Base-by-base conservation (phyloP, 1,140 invertebrate species). In the Reticulitermes speratus region DNA sequence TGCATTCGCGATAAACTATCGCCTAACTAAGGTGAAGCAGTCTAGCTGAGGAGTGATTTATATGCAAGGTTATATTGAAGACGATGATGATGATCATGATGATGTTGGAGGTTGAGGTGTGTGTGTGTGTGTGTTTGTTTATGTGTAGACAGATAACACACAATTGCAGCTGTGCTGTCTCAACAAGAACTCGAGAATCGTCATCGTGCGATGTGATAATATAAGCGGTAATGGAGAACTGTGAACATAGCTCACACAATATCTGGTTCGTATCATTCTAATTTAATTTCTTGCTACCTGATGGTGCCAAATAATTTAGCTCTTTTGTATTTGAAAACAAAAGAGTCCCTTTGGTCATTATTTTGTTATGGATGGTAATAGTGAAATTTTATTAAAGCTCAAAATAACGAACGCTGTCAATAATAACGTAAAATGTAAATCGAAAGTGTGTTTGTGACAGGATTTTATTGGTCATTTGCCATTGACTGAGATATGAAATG, bases 1-100 rank as follows among this genome's bases (percentile, higher is more conserved):
- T 75, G n/a, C 25, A 75, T 75, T 75, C 65, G n/a, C 25, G 65
- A n/a, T 75, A 75, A 75, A 75, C 65, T 25, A 75, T 75, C 65
- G 14, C n/a, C 25, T 30, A 8, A 75, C 25, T 75, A 30, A n/a
- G n/a, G 65, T 16, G n/a, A 30, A 75, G 25, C n/a, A 30, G 65
- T 75, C 65, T 75, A 2, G 65, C n/a, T 75, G n/a, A 30, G n/a
- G n/a, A 75, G 65, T 75, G 65, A 75, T 75, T 75, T 75, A 25
- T 75, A 75, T 75, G 65, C 65, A 75, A 75, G 65, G 65, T 75
- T 75, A 30, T 75, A 30, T 9, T 75, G 65, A 75, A 30, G 65
- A 75, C 12, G 25, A 30, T 30, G 65, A 75, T 75, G n/a, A 30
- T 30, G 65, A 75, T 30, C 2, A 30, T 30, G 65, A 30, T 75